Percentiles rank a stretch among this genome's conserved stretches.
Conservation (phyloP, 2,888 invertebrate genomes). For the Atrina japonica region DNA sequence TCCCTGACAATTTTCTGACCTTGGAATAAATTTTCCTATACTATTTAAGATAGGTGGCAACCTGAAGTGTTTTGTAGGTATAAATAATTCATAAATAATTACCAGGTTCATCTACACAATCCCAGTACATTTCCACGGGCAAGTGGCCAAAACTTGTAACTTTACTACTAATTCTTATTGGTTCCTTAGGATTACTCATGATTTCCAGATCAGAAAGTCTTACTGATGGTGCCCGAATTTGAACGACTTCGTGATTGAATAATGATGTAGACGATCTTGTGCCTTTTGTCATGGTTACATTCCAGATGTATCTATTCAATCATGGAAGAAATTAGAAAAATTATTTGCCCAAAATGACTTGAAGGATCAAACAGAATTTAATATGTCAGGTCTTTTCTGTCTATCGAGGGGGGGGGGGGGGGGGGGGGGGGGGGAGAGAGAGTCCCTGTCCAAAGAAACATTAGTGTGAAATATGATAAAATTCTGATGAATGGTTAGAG, state of each 20-base stretch:
- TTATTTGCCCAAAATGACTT: too few relatives aligned
- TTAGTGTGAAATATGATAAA: too few relatives aligned
- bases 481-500: too few relatives aligned
- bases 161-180: slow-evolving; percentile 24
- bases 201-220: neutral
- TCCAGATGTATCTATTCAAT: slow-evolving; percentile 24
- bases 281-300: slow-evolving; percentile 30
- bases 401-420: neutral
- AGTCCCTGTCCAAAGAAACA: too few relatives aligned
- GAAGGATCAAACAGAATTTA: too few relatives aligned
- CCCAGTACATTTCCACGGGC: slow-evolving; percentile 33
- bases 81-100: neutral
- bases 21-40: too few relatives aligned
- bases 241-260: slow-evolving; percentile 14
- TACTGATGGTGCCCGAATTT: slow-evolving; percentile 22
- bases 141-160: slow-evolving; percentile 12
- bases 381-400: too few relatives aligned
- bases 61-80: too few relatives aligned
- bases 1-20: too few relatives aligned
- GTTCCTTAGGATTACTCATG: slow-evolving; percentile 16
- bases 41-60: too few relatives aligned
- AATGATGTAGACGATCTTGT: slow-evolving; percentile 4
- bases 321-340: too few relatives aligned
- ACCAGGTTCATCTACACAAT: slow-evolving; percentile 16
- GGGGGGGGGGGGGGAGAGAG: neutral